Percentiles rank a stretch among this genome's conserved stretches.
Evolutionary conservation across 2,113 vertebrate genomes (phyloP).

Genomic region (Trogon melanurus): DNA sequence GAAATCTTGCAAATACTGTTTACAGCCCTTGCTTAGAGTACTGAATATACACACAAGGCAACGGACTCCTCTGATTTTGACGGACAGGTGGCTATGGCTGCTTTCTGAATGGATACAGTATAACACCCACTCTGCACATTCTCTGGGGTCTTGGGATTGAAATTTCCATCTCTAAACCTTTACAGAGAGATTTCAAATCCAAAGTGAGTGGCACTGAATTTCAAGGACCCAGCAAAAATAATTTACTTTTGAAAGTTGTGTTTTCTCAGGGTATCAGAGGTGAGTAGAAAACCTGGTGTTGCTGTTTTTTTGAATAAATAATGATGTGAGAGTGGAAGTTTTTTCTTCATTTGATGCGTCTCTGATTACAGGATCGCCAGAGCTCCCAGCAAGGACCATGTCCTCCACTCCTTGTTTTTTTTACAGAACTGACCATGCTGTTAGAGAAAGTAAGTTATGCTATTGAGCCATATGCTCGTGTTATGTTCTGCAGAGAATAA

Average conservation of each 20-base stretch:
- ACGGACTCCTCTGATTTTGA: not conserved
- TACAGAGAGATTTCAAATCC: not conserved
- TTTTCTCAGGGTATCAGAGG: constrained; percentile 27
- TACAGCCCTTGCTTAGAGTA: not conserved
- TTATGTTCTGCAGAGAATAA: not conserved
- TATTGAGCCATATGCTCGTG: not conserved
- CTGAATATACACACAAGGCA: not conserved
- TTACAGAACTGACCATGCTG: not conserved
- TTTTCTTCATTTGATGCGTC: not conserved
- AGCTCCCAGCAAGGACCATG: not conserved
- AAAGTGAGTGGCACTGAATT: constrained; percentile 14
- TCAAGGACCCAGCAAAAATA: not conserved
- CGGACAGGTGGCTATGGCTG: not conserved
- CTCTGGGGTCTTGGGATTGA: not conserved
- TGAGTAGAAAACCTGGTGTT: not conserved
- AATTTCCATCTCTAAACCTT: constrained; percentile 10
- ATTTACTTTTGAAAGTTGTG: constrained; percentile 20
- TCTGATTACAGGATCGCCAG: not conserved
- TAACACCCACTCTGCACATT: not conserved
- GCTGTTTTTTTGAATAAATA: constrained; percentile 5
- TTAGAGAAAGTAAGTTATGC: not conserved
- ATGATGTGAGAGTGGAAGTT: fast-evolving
- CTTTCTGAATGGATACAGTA: not conserved
- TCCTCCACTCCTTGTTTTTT: not conserved
- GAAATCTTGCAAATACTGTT: not conserved